Percentiles rank a stretch among this genome's conserved stretches.
These are phyloP conservation scores for Muscicapa adusta DNA, from an alignment of 2,113 vertebrate genomes.

Conservation along the genomic window DNA sequence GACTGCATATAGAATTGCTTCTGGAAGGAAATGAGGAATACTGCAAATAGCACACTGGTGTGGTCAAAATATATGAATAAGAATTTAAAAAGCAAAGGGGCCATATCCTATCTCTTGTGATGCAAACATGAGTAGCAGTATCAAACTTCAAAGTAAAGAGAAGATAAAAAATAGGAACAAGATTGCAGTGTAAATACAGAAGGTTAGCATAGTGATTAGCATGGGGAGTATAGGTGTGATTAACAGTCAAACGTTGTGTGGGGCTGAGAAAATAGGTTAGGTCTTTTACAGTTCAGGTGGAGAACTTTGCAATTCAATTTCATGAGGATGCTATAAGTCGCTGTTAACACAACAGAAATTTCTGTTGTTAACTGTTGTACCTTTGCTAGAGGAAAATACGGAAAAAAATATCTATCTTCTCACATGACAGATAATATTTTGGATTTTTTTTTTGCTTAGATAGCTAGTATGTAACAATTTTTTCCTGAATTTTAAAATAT, in stretches of 20 bases:
- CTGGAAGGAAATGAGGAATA: background rate
- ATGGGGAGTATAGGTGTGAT: background rate
- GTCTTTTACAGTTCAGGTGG: background rate
- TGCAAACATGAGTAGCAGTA: background rate
- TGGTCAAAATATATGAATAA: background rate
- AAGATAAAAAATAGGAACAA: background rate
- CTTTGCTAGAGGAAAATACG: background rate
- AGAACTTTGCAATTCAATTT: background rate
- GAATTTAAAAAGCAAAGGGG: background rate
- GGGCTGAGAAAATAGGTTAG: background rate
- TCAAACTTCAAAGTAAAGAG: background rate
- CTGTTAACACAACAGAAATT: background rate
- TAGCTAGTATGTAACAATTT: background rate
- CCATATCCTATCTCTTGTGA: background rate
- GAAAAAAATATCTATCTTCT: background rate
- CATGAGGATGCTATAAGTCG: background rate
- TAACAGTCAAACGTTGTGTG: background rate
- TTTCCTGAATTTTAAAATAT: background rate
- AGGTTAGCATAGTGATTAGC: background rate
- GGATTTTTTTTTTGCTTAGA: background rate
- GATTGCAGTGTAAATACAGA: background rate
- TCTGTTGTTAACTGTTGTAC: background rate
- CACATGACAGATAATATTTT: background rate
- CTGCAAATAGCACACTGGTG: background rate
- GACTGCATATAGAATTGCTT: background rate